Evolutionary conservation across 1,140 invertebrate species (phyloP), one percentile per base, ranked within the genome.

Genomic region (Geopemphigus sp.): DNA sequence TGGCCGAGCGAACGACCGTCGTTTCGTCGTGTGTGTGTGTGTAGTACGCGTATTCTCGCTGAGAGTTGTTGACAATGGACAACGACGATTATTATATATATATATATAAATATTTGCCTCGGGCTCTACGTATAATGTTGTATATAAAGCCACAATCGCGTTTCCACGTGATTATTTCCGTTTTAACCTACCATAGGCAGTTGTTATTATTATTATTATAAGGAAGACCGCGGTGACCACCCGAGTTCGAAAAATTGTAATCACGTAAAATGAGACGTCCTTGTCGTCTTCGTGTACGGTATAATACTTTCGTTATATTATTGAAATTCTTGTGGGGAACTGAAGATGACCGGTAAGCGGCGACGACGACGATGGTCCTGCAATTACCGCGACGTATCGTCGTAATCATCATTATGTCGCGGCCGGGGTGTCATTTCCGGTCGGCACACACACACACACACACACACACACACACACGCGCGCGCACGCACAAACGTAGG

Each of bases 321-420:
- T 78, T 78, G 74, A 78, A 78, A 78, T 78, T 63, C 22, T 78
- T 78, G 74, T 50, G 11, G 22, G 39, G n/a, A n/a, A n/a, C n/a
- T n/a, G n/a, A n/a, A n/a, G n/a, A n/a, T n/a, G n/a, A n/a, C n/a
- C n/a, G 29, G 59, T 14, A 6, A 26, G 57, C 2, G 50, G 8
- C 15, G 5, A 19, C 22, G n/a, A 29, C 39, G 32, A 32, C 1
- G 57, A 19, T 12, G 22, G 32, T 59, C 39, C 39, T 57, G 74
- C 32, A 78, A 78, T 78, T 26, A 78, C 74, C 74, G 74, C 57
- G 26, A n/a, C 39, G 24, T 78, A 63, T 63, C 17, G 24, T 72
- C 68, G 50, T 72, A 26, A 53, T 72, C 24, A 72, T 72, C 68
- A 78, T 61, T 50, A 78, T 50, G 14, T 22, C 54, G 54, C 22